phyloP scores from a whole-genome alignment of 2,888 invertebrate genomes.

The Chrysodeixis includens region DNA sequence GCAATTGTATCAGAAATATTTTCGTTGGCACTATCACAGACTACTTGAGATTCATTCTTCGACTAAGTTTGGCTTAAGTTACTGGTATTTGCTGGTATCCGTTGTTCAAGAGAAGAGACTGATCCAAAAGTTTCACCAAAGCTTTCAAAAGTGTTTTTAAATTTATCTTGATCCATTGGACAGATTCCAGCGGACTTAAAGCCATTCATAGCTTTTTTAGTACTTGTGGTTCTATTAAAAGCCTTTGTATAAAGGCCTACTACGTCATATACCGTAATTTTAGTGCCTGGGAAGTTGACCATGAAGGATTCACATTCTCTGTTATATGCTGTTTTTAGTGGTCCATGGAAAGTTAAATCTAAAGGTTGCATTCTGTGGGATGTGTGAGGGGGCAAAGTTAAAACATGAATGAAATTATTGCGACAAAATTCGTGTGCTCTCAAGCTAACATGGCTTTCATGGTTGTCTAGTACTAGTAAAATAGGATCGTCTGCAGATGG shows the following conservation, averaged over 20 bases:
- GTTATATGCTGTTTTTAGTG: slow-evolving; percentile 31
- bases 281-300: slow-evolving; percentile 29
- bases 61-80: not conserved
- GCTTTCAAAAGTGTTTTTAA: slow-evolving; percentile 23
- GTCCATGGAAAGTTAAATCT: slow-evolving; percentile 24
- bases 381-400: slow-evolving; percentile 53
- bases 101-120: not conserved
- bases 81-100: not conserved
- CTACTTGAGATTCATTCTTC: not conserved
- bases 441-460: slow-evolving; percentile 20
- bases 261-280: slow-evolving; percentile 43
- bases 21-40: not conserved
- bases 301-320: slow-evolving; percentile 34
- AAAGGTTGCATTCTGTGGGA: slow-evolving; percentile 37
- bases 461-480: slow-evolving; percentile 19
- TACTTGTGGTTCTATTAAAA: slow-evolving; percentile 33
- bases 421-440: slow-evolving; percentile 10
- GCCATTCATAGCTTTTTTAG: slow-evolving; percentile 37
- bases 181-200: slow-evolving; percentile 42
- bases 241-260: slow-evolving; percentile 39
- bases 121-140: not conserved
- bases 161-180: slow-evolving; percentile 31
- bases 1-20: slow-evolving; percentile 15
- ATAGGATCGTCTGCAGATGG: slow-evolving; percentile 9
- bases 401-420: slow-evolving; percentile 35